phyloP scores from a whole-genome alignment of 2,888 invertebrate genomes.

The Campoletis raptor region DNA sequence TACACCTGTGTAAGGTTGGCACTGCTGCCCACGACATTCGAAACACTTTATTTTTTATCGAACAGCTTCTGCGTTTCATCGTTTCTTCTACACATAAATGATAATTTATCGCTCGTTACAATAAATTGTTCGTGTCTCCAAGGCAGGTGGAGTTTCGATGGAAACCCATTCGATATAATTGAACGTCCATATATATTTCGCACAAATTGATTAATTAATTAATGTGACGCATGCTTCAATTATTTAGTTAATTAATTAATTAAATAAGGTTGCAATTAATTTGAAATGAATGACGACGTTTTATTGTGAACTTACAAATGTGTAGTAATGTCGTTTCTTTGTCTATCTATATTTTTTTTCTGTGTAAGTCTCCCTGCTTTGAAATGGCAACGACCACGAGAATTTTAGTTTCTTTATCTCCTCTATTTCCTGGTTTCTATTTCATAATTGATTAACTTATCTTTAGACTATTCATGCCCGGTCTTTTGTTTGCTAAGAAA shows the following conservation, averaged over 20 bases:
- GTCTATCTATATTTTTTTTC: not conserved
- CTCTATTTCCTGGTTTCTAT: not conserved
- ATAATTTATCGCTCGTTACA: not conserved
- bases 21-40: constrained; percentile 26
- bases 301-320: not conserved
- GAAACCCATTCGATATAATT: constrained; percentile 18
- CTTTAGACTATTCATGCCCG: not conserved
- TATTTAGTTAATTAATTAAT: not conserved
- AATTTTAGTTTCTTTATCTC: not conserved
- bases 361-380: not conserved
- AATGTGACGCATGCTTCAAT: not conserved
- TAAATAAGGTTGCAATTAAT: not conserved
- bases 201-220: not conserved
- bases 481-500: constrained; percentile 7
- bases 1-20: constrained; percentile 27
- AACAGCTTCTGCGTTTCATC: not conserved
- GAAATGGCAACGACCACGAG: not conserved
- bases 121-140: not conserved
- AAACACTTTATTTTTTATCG: constrained; percentile 30
- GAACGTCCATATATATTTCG: constrained; percentile 22
- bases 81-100: not conserved
- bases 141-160: not conserved
- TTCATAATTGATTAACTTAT: not conserved
- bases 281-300: not conserved
- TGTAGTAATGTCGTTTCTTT: not conserved